Base-by-base conservation (phyloP, 1,140 invertebrate genomes). In the Mycetomoellerius zeteki region DNA sequence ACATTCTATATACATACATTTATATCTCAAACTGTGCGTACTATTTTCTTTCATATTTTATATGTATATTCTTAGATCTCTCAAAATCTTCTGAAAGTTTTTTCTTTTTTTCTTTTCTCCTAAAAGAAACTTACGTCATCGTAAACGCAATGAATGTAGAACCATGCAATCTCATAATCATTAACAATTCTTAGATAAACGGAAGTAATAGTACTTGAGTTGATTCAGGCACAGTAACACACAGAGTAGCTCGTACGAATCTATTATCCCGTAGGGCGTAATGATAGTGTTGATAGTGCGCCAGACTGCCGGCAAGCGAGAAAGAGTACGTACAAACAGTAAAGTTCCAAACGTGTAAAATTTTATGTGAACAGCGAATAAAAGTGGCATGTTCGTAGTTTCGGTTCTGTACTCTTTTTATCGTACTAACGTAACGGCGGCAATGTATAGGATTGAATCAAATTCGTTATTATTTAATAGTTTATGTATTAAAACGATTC, bases 301-400 rank as follows among this genome's bases (percentile, higher is more conserved):
- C 47, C 12, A 33, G 14, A 14, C 10, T 1, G 21, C 3, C 14
- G n/a, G n/a, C 16, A 60, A 73, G 7, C 6, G 54, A 27, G 24
- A 73, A 82, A 43, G 7, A 37, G 19, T n/a, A 27, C 37, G 67
- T 82, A 52, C 24, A 73, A 82, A 58, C 80, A 73, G 19, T 30
- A 58, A 60, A 82, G 33, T 73, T 47, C n/a, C 5, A 69, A 30
- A 84, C 56, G 27, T 50, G 69, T 85, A 50, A 85, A 78, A 78
- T 73, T 85, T 82, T 77, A 75, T 24, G 37, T 76, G 71, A 85
- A 43, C 56, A 56, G 21, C 6, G 12, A 52, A 77, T 54, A 77
- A 85, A 77, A 56, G 47, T 50, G 43, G 50, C n/a, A 3, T n/a
- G 37, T 3, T 33, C 5, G 30, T 21, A 30, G 10, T 62, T 77